Evolutionary conservation across 2,888 invertebrate genomes (phyloP).

Genomic region (Ennomos quercinarius): DNA sequence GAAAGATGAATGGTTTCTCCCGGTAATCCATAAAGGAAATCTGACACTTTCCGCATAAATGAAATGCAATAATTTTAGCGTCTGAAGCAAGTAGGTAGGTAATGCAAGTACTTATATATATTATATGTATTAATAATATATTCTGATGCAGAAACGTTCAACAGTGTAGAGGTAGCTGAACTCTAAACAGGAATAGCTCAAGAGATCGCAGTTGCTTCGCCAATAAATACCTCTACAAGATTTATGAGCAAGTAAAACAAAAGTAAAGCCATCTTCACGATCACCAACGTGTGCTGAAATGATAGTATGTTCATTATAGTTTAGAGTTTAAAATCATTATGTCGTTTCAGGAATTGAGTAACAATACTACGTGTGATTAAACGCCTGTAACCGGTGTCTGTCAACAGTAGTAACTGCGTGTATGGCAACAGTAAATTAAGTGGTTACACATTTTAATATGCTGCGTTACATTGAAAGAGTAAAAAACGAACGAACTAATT

Average conservation of each 20-base stretch:
- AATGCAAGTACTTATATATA: slow-evolving; percentile 20
- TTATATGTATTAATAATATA: slow-evolving; percentile 2
- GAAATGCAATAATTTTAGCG: slow-evolving; percentile 26
- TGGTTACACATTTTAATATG: slow-evolving; percentile 79
- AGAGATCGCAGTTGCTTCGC: slow-evolving; percentile 60
- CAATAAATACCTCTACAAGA: slow-evolving; percentile 47
- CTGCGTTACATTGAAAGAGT: slow-evolving; percentile 78
- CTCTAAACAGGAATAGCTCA: slow-evolving; percentile 72
- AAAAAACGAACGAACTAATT: slow-evolving; percentile 84
- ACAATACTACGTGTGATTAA: slow-evolving; percentile 26
- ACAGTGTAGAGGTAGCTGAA: slow-evolving; percentile 71
- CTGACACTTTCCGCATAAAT: slow-evolving; percentile 16
- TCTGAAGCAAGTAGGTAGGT: slow-evolving; percentile 2
- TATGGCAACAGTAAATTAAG: slow-evolving; percentile 77
- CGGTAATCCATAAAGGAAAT: slow-evolving; percentile 22
- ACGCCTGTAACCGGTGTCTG: slow-evolving; percentile 17
- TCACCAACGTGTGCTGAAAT: slow-evolving; percentile 23
- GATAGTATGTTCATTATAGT: slow-evolving; percentile 4
- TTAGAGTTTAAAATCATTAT: slow-evolving; percentile 6
- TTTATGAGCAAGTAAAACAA: slow-evolving; percentile 47
- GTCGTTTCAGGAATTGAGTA: slow-evolving; percentile 22
- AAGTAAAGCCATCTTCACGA: slow-evolving; percentile 30
- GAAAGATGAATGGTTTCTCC: slow-evolving; percentile 17
- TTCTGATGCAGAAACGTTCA: slow-evolving; percentile 61
- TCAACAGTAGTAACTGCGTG: slow-evolving; percentile 54